phyloP scores from a whole-genome alignment of 2,797 vertebrate species.

The Amblyopsis hoosieri region DNA sequence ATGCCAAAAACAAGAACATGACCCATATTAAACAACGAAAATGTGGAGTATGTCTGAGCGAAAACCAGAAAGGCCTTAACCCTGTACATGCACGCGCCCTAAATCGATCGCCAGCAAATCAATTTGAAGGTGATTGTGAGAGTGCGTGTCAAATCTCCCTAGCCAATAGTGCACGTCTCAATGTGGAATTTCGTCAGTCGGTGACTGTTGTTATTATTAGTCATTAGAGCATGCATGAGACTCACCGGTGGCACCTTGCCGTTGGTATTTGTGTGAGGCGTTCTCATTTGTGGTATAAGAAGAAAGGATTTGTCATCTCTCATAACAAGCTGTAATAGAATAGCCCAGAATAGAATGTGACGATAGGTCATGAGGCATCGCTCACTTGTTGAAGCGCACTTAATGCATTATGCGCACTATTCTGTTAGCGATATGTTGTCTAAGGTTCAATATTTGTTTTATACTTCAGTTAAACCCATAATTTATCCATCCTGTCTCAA shows the following conservation, averaged over 20 bases:
- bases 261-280: conserved; percentile 29
- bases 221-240: conserved; percentile 10
- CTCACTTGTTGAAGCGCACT: background rate
- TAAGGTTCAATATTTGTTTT: no score
- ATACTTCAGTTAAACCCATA: no score
- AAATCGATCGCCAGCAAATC: conserved; percentile 22
- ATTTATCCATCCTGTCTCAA: no score
- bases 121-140: conserved; percentile 36
- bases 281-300: background rate
- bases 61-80: background rate
- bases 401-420: background rate
- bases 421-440: no score
- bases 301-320: conserved; percentile 19
- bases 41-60: no score
- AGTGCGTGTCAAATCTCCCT: conserved; percentile 15
- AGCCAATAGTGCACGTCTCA: conserved; percentile 15
- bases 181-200: conserved; percentile 74
- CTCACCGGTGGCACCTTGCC: conserved; percentile 55
- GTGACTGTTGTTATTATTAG: conserved; percentile 66
- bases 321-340: background rate
- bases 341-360: conserved; percentile 7
- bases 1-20: conserved; percentile 8
- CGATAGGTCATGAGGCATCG: background rate
- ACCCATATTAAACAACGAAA: background rate
- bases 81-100: conserved; percentile 14